These are phyloP conservation scores for Hyppa rectilinea DNA, from an alignment of 2,888 invertebrate species.

Conservation along the genomic window DNA sequence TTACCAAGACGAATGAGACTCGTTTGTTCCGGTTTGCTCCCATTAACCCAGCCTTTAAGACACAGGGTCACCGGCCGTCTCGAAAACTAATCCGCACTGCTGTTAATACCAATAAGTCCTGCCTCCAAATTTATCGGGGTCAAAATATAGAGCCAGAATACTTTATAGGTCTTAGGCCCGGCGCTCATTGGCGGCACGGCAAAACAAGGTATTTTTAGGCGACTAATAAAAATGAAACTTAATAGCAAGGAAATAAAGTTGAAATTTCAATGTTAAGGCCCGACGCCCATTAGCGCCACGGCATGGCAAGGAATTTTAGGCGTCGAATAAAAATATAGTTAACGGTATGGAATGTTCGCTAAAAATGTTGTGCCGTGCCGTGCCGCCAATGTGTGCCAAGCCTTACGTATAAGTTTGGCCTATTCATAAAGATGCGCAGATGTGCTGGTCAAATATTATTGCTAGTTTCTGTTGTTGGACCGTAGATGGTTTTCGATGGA, in stretches of 20 bases:
- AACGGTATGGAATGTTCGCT: too few relatives aligned
- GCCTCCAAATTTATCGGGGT: constrained; percentile 75
- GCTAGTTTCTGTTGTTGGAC: constrained; percentile 14
- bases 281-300: too few relatives aligned
- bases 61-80: constrained; percentile 73
- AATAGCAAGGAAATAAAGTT: too few relatives aligned
- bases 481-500: constrained; percentile 6
- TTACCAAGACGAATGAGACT: constrained; percentile 78
- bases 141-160: constrained; percentile 62
- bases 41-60: constrained; percentile 83
- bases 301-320: too few relatives aligned
- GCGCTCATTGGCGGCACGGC: too few relatives aligned
- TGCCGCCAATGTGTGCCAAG: too few relatives aligned
- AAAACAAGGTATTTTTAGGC: too few relatives aligned
- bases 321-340: too few relatives aligned
- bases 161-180: constrained; percentile 47
- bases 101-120: constrained; percentile 79
- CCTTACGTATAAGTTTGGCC: constrained; percentile 43
- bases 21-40: constrained; percentile 84
- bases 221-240: too few relatives aligned
- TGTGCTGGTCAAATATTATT: constrained; percentile 36
- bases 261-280: too few relatives aligned
- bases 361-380: too few relatives aligned
- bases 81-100: constrained; percentile 73
- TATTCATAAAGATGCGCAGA: constrained; percentile 54